A percentile compares a stretch with the other conserved stretches of the same genome.
Evolutionary conservation across 2,797 vertebrate genomes (phyloP).

Genomic region (Clamator glandarius): DNA sequence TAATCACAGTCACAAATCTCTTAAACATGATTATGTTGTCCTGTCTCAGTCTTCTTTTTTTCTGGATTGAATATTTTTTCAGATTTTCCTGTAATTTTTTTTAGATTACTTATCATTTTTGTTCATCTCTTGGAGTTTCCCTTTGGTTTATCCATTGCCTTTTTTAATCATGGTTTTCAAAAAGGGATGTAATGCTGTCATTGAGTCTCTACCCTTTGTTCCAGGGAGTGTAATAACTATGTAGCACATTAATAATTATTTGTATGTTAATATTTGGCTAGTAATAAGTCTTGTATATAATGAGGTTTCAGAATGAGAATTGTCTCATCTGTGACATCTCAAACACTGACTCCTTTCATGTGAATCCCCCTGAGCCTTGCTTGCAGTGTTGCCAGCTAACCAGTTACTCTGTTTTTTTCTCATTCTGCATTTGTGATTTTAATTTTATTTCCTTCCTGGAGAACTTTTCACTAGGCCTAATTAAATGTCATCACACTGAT

Average conservation of each 20-base stretch:
- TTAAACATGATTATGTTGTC: not conserved
- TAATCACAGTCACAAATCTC: not conserved
- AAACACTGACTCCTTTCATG: not conserved
- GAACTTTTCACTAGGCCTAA: not conserved
- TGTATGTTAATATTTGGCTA: constrained; percentile 9
- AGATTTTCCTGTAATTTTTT: not conserved
- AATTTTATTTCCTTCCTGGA: not conserved
- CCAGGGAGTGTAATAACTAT: not conserved
- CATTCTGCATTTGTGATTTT: not conserved
- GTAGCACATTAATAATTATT: not conserved
- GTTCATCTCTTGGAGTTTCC: not conserved
- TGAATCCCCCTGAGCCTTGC: not conserved
- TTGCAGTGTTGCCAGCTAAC: not conserved
- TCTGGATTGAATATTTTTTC: not conserved
- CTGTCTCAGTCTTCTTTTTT: not conserved
- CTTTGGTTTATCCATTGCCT: not conserved
- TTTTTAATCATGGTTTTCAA: not conserved
- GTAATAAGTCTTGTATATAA: not conserved
- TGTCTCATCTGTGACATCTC: not conserved
- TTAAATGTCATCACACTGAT: not conserved
- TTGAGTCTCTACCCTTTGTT: not conserved
- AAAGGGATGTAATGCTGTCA: not conserved
- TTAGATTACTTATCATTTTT: not conserved
- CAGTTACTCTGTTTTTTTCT: not conserved
- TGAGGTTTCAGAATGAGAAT: not conserved